Conservation (phyloP, 2,797 vertebrate genomes). For the Karalla daura region DNA sequence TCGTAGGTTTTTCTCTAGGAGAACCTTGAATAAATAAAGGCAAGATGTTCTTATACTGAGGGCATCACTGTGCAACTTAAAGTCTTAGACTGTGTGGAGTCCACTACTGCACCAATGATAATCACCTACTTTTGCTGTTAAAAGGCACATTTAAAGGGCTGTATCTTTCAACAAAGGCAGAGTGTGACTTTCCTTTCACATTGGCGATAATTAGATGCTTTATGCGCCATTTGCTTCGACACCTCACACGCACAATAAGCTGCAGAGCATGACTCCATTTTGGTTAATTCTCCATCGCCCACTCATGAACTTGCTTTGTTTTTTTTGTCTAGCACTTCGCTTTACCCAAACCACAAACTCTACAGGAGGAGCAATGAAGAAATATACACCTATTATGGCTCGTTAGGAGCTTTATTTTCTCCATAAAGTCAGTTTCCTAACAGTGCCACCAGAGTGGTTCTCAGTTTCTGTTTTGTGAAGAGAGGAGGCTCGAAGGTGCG, state of each 20-base stretch:
- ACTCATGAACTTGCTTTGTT: conserved; percentile 6
- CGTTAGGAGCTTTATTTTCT: conserved; percentile 60
- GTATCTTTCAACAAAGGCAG: background rate
- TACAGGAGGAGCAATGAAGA: conserved; percentile 45
- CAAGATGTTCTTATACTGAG: too few species aligned
- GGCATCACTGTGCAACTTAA: too few species aligned
- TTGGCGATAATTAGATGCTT: conserved; percentile 1
- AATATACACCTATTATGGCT: conserved; percentile 59
- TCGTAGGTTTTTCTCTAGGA: too few species aligned
- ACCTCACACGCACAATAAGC: background rate
- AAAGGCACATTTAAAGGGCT: too few species aligned
- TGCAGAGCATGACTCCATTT: background rate
- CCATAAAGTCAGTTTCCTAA: conserved; percentile 56
- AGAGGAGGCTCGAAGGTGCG: conserved; percentile 25
- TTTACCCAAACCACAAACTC: conserved; percentile 51
- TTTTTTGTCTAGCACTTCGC: conserved; percentile 20
- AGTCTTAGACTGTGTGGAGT: too few species aligned
- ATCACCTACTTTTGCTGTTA: too few species aligned
- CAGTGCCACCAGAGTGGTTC: conserved; percentile 22
- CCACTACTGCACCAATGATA: too few species aligned
- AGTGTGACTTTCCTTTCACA: too few species aligned
- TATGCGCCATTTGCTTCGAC: background rate
- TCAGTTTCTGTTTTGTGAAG: conserved; percentile 44
- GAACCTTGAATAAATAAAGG: too few species aligned
- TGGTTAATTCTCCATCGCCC: background rate